These are phyloP conservation scores for Madoqua kirkii DNA, from an alignment of 2,113 vertebrate genomes.

Conservation along the genomic window DNA sequence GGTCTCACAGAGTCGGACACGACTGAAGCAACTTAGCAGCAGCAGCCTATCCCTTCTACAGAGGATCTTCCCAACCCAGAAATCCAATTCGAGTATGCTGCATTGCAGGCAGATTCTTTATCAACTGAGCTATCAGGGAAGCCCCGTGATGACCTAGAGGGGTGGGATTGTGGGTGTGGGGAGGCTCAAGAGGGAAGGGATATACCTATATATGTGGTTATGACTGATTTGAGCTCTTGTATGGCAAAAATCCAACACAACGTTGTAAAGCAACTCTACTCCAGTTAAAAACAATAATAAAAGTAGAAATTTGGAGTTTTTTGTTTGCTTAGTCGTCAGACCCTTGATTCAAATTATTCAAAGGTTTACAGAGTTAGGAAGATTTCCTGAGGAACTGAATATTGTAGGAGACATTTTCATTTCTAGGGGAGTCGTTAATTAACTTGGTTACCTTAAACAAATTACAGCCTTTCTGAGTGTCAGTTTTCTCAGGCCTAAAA, in stretches of 20 bases:
- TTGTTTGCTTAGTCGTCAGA: not conserved
- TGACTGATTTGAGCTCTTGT: not conserved
- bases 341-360: conserved; percentile 40
- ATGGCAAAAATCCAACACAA: not conserved
- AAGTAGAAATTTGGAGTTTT: not conserved
- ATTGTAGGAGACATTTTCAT: not conserved
- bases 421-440: conserved; percentile 33
- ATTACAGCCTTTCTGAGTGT: not conserved
- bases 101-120: not conserved
- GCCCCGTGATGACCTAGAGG: fast-evolving
- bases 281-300: not conserved
- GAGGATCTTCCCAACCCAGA: not conserved
- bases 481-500: conserved; percentile 45
- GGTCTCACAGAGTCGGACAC: too few species aligned
- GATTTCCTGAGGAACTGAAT: not conserved
- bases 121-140: not conserved
- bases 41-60: not conserved
- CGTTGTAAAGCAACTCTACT: not conserved
- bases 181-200: not conserved
- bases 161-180: not conserved
- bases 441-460: conserved; percentile 49
- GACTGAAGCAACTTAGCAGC: too few species aligned
- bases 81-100: fast-evolving
- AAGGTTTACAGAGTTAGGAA: conserved; percentile 6
- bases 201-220: not conserved